Evolutionary conservation across 2,113 vertebrate species (phyloP).

Genomic region (Eupsittula cactorum): DNA sequence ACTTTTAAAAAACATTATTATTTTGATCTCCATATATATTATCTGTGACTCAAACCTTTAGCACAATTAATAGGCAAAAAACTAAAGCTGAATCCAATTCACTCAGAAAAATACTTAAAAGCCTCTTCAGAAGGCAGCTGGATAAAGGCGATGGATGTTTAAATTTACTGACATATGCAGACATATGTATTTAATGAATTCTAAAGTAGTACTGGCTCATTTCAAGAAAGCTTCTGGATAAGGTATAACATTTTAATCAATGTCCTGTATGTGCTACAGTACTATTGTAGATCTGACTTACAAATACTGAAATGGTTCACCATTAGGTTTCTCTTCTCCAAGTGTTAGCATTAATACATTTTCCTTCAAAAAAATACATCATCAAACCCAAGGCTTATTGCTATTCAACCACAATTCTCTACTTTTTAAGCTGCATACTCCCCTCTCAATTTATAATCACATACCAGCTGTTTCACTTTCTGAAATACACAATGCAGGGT

Average conservation of each 20-base stretch:
- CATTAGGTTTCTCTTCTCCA: background rate
- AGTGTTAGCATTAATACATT: background rate
- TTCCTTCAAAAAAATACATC: background rate
- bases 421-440: constrained; percentile 75
- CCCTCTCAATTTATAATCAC: constrained; percentile 76
- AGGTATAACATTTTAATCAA: constrained; percentile 30
- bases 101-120: constrained; percentile 12
- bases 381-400: constrained; percentile 67
- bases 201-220: constrained; percentile 15
- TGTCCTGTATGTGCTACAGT: background rate
- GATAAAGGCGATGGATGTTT: background rate
- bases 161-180: background rate
- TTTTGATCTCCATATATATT: background rate
- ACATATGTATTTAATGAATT: background rate
- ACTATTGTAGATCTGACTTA: background rate
- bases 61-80: background rate
- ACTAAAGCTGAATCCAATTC: background rate
- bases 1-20: background rate
- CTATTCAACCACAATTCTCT: constrained; percentile 74
- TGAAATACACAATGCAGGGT: constrained; percentile 81
- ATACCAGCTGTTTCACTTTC: constrained; percentile 82
- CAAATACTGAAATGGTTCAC: constrained; percentile 31
- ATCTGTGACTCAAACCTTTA: background rate
- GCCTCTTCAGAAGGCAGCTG: background rate
- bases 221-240: constrained; percentile 40